Evolutionary conservation across 2,113 vertebrate genomes (phyloP).

Genomic region (Pelusios castaneus): DNA sequence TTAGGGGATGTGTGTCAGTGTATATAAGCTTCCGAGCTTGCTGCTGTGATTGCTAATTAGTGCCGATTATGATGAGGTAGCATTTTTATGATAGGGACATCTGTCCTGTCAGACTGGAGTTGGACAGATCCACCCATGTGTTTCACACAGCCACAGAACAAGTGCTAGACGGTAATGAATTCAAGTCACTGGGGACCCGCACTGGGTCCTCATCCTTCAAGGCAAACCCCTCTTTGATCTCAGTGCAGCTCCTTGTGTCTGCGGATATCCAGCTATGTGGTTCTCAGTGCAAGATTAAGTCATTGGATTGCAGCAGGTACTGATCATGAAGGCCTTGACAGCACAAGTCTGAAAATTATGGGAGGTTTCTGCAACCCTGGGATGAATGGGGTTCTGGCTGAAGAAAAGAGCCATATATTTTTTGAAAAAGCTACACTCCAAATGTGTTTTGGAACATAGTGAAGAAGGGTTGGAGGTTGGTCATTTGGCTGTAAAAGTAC

Average conservation of each 20-base stretch:
- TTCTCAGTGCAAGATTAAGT: background rate
- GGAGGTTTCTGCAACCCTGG: background rate
- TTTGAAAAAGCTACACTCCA: background rate
- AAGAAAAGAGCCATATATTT: background rate
- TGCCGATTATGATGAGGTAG: background rate
- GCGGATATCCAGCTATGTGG: background rate
- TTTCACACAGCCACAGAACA: constrained; percentile 12
- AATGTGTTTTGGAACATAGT: background rate
- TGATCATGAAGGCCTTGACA: background rate
- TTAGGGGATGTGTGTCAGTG: background rate
- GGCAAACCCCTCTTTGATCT: background rate
- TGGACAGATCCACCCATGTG: background rate
- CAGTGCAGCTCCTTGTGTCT: background rate
- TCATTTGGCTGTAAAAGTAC: background rate
- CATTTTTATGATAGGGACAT: background rate
- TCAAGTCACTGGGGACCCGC: background rate
- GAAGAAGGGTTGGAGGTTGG: background rate
- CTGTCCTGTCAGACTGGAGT: background rate
- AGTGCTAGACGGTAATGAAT: background rate
- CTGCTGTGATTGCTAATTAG: constrained; percentile 20
- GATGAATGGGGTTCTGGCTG: background rate
- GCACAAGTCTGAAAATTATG: background rate
- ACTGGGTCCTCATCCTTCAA: background rate
- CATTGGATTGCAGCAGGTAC: background rate
- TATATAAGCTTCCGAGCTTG: background rate